Evolutionary conservation across 2,888 invertebrate species (phyloP).

Genomic region (Lepidochrysops patricia): DNA sequence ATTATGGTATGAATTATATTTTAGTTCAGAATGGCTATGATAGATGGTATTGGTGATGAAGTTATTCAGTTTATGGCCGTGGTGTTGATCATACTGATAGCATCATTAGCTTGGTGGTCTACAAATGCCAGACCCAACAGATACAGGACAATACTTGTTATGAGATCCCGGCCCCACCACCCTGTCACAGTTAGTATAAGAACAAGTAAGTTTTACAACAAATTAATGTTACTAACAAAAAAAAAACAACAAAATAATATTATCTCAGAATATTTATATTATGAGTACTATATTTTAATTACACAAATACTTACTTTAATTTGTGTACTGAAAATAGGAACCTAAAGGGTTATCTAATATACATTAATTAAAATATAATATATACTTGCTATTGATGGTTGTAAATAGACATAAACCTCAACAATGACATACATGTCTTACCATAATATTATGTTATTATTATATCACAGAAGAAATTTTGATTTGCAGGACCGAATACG

Average conservation of each 20-base stretch:
- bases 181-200: slow-evolving; percentile 57
- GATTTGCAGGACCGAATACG: slow-evolving; percentile 38
- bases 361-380: too few relatives aligned
- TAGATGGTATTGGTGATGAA: slow-evolving; percentile 90
- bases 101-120: slow-evolving; percentile 86
- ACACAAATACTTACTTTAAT: too few relatives aligned
- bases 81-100: slow-evolving; percentile 68
- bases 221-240: too few relatives aligned
- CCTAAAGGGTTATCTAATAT: too few relatives aligned
- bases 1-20: slow-evolving; percentile 6
- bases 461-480: slow-evolving; percentile 19
- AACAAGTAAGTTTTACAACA: slow-evolving; percentile 41
- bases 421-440: neutral
- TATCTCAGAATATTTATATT: too few relatives aligned
- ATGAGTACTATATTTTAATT: too few relatives aligned
- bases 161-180: slow-evolving; percentile 58
- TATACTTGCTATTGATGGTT: too few relatives aligned
- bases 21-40: slow-evolving; percentile 77
- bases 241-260: too few relatives aligned
- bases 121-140: slow-evolving; percentile 80
- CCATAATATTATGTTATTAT: neutral
- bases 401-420: too few relatives aligned
- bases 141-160: slow-evolving; percentile 80
- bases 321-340: too few relatives aligned
- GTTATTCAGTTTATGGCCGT: slow-evolving; percentile 82